Evolutionary conservation across 2,797 vertebrate genomes (phyloP).

Genomic region (Cossypha dichroa): DNA sequence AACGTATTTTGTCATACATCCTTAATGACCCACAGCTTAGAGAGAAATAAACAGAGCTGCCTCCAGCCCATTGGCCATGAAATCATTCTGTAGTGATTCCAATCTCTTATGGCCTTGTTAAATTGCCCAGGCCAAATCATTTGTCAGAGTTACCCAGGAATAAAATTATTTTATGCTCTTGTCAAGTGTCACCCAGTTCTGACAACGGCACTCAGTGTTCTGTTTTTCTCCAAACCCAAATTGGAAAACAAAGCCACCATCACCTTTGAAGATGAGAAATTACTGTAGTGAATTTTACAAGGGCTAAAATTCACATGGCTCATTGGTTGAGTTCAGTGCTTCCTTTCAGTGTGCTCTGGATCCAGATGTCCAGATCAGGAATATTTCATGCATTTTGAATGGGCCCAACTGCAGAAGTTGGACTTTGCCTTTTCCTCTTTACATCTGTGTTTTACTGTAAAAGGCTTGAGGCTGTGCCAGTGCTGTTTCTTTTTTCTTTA

Average conservation of each 20-base stretch:
- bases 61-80: constrained; percentile 30
- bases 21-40: constrained; percentile 13
- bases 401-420: background rate
- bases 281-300: background rate
- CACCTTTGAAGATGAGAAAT: background rate
- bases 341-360: background rate
- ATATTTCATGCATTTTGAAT: background rate
- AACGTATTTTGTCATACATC: constrained; percentile 17
- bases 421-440: background rate
- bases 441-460: background rate
- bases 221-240: background rate
- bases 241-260: background rate
- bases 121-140: constrained; percentile 28
- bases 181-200: background rate
- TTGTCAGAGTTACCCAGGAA: constrained; percentile 22
- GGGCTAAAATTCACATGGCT: background rate
- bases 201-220: background rate
- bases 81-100: constrained; percentile 34
- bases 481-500: background rate
- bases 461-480: background rate
- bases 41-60: background rate
- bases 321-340: background rate
- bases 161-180: constrained; percentile 32
- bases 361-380: background rate
- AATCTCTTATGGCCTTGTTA: constrained; percentile 36